Evolutionary conservation across 2,888 invertebrate species (phyloP).

Genomic region (Litoditis marina): DNA sequence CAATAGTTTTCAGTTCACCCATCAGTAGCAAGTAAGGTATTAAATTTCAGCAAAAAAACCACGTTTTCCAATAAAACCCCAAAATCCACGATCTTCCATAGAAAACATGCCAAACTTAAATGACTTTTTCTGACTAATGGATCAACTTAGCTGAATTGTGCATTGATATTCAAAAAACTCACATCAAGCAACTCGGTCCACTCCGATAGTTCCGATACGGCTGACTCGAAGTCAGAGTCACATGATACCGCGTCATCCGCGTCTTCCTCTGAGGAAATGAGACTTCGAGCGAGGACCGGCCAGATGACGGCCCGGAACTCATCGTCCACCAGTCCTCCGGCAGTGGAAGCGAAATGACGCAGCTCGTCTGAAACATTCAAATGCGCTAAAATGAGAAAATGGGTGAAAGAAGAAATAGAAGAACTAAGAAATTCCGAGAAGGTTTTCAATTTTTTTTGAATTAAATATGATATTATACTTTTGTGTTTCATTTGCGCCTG

Average conservation of each 20-base stretch:
- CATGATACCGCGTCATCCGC: constrained; percentile 28
- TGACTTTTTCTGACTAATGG: too few species aligned
- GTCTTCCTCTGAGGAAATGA: constrained; percentile 22
- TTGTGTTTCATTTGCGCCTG: too few species aligned
- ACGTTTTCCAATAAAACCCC: neutral
- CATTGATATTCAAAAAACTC: too few species aligned
- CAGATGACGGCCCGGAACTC: constrained; percentile 48
- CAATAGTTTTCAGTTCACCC: too few species aligned
- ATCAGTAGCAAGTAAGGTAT: too few species aligned
- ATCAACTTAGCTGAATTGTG: too few species aligned
- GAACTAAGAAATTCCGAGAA: too few species aligned
- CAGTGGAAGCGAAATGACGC: constrained; percentile 37
- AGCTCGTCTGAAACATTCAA: constrained; percentile 32
- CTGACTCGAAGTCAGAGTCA: constrained; percentile 55
- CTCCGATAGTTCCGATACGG: constrained; percentile 36
- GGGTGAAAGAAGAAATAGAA: neutral
- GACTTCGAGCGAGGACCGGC: constrained; percentile 46
- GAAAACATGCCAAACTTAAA: neutral
- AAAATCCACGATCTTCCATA: constrained; percentile 11
- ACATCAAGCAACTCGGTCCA: constrained; percentile 6
- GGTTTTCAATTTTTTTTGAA: neutral
- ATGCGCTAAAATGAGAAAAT: neutral
- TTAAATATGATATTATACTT: too few species aligned
- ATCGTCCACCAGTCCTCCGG: constrained; percentile 48
- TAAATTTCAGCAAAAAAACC: too few species aligned